phyloP scores from a whole-genome alignment of 2,113 vertebrate species.

The Procapra przewalskii region DNA sequence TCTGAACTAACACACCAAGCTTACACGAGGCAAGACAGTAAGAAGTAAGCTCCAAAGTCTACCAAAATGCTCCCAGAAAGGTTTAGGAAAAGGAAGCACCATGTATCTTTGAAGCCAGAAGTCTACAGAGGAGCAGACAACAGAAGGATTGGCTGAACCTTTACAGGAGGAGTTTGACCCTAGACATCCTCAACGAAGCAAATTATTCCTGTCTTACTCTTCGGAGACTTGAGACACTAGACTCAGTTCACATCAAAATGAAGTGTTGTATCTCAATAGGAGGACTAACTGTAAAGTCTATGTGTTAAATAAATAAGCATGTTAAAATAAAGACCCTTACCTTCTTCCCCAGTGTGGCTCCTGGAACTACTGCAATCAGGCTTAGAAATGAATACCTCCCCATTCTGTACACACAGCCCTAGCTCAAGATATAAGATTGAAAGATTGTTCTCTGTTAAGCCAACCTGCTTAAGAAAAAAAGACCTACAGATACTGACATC shows the following conservation, averaged over 20 bases:
- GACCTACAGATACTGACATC: neutral
- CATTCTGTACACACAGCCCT: neutral
- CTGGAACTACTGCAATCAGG: neutral
- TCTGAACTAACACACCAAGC: neutral
- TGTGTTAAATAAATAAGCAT: conserved; percentile 4
- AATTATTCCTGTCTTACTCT: neutral
- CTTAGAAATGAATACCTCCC: neutral
- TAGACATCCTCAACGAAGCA: neutral
- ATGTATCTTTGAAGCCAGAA: neutral
- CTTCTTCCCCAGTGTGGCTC: neutral
- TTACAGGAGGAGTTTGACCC: neutral
- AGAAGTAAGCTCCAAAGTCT: neutral
- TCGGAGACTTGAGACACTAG: conserved; percentile 4
- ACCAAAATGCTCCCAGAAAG: neutral
- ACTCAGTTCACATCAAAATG: conserved; percentile 29
- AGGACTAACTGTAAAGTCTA: neutral
- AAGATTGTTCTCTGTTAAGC: conserved; percentile 15
- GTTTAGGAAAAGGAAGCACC: conserved; percentile 1
- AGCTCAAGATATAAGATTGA: neutral
- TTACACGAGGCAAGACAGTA: conserved; percentile 5
- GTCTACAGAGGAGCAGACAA: neutral
- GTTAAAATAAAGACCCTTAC: conserved; percentile 27
- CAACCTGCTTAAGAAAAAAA: conserved; percentile 25
- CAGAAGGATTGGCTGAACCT: neutral
- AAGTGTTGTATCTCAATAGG: neutral